Base-by-base conservation (phyloP, 2,888 invertebrate genomes). In the Drosophila gaucha region DNA sequence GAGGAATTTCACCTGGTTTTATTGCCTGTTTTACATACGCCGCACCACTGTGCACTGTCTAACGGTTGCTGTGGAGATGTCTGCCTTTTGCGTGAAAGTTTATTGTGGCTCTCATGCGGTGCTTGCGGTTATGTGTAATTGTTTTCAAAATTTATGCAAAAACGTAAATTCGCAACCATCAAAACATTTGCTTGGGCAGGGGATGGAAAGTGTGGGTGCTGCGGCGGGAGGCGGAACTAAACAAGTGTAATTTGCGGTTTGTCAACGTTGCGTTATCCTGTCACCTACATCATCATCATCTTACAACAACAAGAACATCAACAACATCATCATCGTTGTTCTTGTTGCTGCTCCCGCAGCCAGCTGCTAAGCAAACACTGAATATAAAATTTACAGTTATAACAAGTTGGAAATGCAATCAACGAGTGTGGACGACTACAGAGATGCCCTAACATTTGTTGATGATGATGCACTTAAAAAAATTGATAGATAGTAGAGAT, bases 311-410 rank as follows among this genome's bases (percentile, higher is more conserved):
- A 22, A 18, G 12, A 36, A 10, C 16, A 39, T 20, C n/a, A 43
- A 5, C 18, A 54, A 35, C 20, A 22, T 51, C 8, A 49, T 28
- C 22, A 31, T 54, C 18, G n/a, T 39, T 39, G 24, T 28, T 33
- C 12, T 36, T 49, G 49, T 6, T 24, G 14, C 22, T 39, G 18
- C 26, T n/a, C 31, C 43, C 58, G 52, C 68, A 65, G 54, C 49
- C 30, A 41, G 67, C 51, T 39, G 43, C 57, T 52, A 56, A 55
- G 33, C 62, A 62, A 57, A 62, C 74, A 54, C 58, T 67, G 78
- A 71, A 82, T 79, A 65, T 75, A 49, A 73, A 80, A 75, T 80
- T 68, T 77, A 69, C 67, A 77, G 77, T 63, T 65, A 49, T 62
- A 66, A 60, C 62, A 64, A 73, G 52, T 50, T 39, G n/a, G 9